Evolutionary conservation across 37 sponge, comb jelly and placozoan species (phyloP), one percentile per base, ranked within the genome.

Genomic region (Bolinopsis microptera): DNA sequence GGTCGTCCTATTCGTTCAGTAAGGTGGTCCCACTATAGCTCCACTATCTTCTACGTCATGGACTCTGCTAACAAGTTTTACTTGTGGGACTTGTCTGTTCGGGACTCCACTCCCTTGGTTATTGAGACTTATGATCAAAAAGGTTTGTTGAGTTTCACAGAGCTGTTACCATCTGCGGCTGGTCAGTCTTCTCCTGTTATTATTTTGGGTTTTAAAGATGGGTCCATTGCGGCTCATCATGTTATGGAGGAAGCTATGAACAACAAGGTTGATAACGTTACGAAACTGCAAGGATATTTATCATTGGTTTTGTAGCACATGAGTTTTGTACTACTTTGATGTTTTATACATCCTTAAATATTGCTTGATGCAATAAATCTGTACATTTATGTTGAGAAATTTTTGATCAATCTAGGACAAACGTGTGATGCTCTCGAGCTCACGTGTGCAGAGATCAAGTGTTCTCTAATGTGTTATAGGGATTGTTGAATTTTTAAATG

Each of bases 21-120:
- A 0, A 38, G 23, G 90, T 86, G 90, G 90, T 86, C 90, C 5
- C 32, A 27, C 0, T 86, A 24, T 48, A 86, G 90, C 35, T 86
- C 90, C 40, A 86, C 90, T 5, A 39, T 86, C 0, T 86, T 86
- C 61, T 86, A 86, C 39, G 90, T 34, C 24, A 38, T 86, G 90
- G 90, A 86, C 90, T 86, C 90, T 3, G 90, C 90, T 36, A 86
- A 86, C 90, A 86, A 22, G 61, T 40, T 86, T 27, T 86, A 86
- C 61, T 27, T 86, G 90, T 86, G 90, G 90, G 90, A 86, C 31
- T 26, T 86, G 27, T 41, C 61, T 3, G 90, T 41, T 3, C 90
- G 90, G 26, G 90, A 86, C 61, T 86, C 90, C 16, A 41, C 90
- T 8, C 90, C 90, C 21, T 48, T 86, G 38, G 90, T 86, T 28